Evolutionary conservation across 2,797 vertebrate species (phyloP), one percentile per base, ranked within the genome.

Genomic region (Melanotaenia pygmaea): DNA sequence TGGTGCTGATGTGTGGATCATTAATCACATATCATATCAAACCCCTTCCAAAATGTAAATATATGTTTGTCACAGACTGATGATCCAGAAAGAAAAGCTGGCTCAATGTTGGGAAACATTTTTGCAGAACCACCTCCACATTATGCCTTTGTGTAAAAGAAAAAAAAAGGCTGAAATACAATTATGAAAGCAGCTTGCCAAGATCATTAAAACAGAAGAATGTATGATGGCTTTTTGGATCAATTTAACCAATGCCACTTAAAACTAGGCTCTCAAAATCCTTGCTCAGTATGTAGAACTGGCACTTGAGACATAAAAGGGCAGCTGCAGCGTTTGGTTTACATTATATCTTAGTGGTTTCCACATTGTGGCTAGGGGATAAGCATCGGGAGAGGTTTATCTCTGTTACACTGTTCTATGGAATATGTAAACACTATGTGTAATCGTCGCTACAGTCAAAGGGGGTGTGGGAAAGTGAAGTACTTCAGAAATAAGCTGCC

Each of bases 351-450:
- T 91, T 91, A 94, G 93, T 89, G 90, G 89, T 91, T 94, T 94
- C 90, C 92, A 93, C 90, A 89, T 89, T 90, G 88, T 91, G 89
- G 89, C 85, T 79, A 80, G 81, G 76, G 92, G 93, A 95, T 95
- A 95, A 95, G 91, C 89, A 95, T 95, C 93, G 81, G 87, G 65
- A 85, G 79, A 82, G 85, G 76, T 93, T 95, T 95, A 94, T 95
- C 94, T 94, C 83, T 90, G 87, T 86, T 89, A 86, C 85, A 86
- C 89, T 54, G 86, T 91, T 94, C 92, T 92, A 89, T 92, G 84
- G 90, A 93, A 91, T 92, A 94, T 91, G 90, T 94, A 94, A 95
- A 94, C 93, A 94, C 81, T 74, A 77, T 57, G 81, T 79, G 88
- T 89, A 94, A 94, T 94, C 91, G 90, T 91, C 59, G 80, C 84